These are phyloP conservation scores for Channa striata DNA, from an alignment of 2,797 vertebrate genomes.

Conservation along the genomic window DNA sequence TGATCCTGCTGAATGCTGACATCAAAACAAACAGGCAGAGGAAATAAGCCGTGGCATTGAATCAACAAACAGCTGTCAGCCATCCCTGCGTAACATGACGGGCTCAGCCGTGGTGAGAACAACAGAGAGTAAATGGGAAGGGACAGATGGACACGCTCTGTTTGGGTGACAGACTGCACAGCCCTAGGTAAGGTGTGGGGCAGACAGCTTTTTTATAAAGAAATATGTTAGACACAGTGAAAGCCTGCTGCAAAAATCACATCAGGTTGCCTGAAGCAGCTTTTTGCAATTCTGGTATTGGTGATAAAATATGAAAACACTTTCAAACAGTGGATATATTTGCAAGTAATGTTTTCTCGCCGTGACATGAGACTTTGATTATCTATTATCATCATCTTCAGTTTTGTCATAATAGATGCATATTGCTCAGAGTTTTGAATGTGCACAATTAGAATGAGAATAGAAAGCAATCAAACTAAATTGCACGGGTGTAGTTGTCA, in stretches of 20 bases:
- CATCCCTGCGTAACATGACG: constrained; percentile 63
- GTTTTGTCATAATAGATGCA: constrained; percentile 49
- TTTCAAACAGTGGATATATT: constrained; percentile 32
- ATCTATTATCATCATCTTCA: constrained; percentile 54
- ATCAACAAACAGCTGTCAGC: constrained; percentile 82
- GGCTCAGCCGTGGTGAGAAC: constrained; percentile 56
- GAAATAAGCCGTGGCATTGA: constrained; percentile 78
- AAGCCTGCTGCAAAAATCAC: constrained; percentile 49
- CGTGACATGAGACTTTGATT: constrained; percentile 42
- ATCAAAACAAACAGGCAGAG: constrained; percentile 80
- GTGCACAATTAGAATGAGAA: constrained; percentile 52
- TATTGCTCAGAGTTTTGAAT: constrained; percentile 43
- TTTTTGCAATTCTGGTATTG: constrained; percentile 24
- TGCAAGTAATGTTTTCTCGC: constrained; percentile 23
- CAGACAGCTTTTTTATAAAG: constrained; percentile 62
- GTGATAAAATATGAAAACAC: constrained; percentile 46
- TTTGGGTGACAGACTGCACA: constrained; percentile 72
- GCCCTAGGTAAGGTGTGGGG: constrained; percentile 71
- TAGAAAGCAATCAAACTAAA: constrained; percentile 60
- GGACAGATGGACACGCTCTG: constrained; percentile 74
- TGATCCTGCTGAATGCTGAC: constrained; percentile 67
- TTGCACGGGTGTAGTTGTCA: constrained; percentile 57
- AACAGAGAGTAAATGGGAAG: constrained; percentile 63
- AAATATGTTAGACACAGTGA: constrained; percentile 60
- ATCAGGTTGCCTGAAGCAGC: constrained; percentile 37